Percentiles rank a stretch among this genome's conserved stretches.
phyloP scores from a whole-genome alignment of 2,113 vertebrate species.

The Toxostoma redivivum region DNA sequence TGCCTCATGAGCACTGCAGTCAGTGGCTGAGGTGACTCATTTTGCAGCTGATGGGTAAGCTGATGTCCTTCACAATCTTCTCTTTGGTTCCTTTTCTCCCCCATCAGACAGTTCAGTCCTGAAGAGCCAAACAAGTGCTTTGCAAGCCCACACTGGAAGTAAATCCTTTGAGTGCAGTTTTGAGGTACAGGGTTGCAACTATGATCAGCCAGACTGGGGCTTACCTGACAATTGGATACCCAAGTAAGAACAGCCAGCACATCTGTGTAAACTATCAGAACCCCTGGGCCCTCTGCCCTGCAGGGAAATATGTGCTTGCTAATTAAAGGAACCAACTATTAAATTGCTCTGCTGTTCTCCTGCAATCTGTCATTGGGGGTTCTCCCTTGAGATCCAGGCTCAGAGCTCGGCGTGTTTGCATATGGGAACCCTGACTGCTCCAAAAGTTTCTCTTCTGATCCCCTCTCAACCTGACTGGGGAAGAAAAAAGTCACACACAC shows the following conservation, averaged over 20 bases:
- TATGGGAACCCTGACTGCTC: not conserved
- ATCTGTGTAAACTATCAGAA: not conserved
- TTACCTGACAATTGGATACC: not conserved
- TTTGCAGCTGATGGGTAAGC: not conserved
- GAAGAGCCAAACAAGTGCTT: not conserved
- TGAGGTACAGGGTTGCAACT: not conserved
- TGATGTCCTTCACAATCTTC: not conserved
- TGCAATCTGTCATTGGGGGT: not conserved
- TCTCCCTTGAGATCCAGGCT: not conserved
- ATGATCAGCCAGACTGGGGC: not conserved
- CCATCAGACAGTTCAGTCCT: not conserved
- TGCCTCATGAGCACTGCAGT: not conserved
- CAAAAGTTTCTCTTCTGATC: not conserved
- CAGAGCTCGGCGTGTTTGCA: not conserved
- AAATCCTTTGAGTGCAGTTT: not conserved
- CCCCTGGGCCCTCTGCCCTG: not conserved
- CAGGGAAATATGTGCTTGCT: not conserved
- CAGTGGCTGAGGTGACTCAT: not conserved
- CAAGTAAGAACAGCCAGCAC: not conserved
- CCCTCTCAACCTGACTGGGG: not conserved
- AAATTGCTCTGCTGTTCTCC: not conserved
- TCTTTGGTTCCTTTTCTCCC: not conserved
- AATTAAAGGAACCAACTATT: not conserved
- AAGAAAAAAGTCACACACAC: not conserved
- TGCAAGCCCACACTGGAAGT: not conserved